phyloP scores from a whole-genome alignment of 2,888 invertebrate genomes.

The Minunthozetes semirufus region DNA sequence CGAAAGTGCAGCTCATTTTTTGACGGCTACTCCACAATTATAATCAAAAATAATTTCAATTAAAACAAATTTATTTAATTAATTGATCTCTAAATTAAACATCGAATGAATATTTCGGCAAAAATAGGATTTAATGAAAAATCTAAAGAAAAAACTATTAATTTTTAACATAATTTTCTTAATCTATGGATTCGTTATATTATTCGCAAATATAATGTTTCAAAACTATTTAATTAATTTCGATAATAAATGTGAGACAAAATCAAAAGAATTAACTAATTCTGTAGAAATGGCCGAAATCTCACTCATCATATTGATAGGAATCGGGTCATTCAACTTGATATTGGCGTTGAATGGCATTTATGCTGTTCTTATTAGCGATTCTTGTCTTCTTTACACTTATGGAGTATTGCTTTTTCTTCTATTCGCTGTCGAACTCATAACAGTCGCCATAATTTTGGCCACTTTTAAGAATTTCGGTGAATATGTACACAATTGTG shows the following conservation, averaged over 20 bases:
- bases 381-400: background rate
- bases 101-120: background rate
- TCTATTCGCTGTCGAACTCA: constrained; percentile 12
- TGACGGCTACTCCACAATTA: too few relatives aligned
- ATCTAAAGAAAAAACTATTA: background rate
- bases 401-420: constrained; percentile 11
- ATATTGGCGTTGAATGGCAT: constrained; percentile 15
- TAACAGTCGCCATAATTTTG: constrained; percentile 2
- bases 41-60: too few relatives aligned
- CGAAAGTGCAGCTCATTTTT: too few relatives aligned
- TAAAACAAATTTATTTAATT: background rate
- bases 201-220: constrained; percentile 16
- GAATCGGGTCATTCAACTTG: constrained; percentile 13
- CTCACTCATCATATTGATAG: background rate
- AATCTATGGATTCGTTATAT: background rate
- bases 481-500: background rate
- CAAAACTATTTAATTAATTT: constrained; percentile 26
- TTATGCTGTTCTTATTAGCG: background rate
- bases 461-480: constrained; percentile 18
- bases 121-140: constrained; percentile 9
- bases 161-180: constrained; percentile 18
- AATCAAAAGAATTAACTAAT: background rate
- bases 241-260: background rate
- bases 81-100: background rate
- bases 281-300: constrained; percentile 7